These are phyloP conservation scores for Ceyx erithaca DNA, from an alignment of 2,797 vertebrate species.

Conservation along the genomic window DNA sequence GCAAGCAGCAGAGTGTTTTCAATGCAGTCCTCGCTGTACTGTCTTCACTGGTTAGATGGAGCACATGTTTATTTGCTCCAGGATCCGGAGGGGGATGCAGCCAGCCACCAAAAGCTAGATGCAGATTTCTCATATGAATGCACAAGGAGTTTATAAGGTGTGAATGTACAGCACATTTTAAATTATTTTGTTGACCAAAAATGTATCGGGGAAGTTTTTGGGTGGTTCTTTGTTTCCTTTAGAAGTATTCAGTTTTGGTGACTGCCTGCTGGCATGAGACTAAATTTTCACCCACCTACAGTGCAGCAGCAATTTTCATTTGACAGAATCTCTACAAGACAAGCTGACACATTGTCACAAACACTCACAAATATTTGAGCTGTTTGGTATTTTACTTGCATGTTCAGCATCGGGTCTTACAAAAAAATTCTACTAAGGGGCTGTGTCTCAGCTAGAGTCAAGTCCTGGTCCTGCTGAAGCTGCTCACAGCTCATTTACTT, in stretches of 20 bases:
- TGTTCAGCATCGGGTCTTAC: background rate
- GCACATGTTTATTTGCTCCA: fast-evolving
- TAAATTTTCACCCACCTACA: background rate
- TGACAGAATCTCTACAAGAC: background rate
- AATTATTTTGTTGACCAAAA: background rate
- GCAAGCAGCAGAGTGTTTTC: background rate
- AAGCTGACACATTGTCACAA: constrained; percentile 13
- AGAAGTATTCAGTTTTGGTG: background rate
- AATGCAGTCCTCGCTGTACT: background rate
- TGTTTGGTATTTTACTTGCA: background rate
- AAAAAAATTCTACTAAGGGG: background rate
- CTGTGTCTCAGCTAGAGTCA: background rate
- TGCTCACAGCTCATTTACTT: background rate
- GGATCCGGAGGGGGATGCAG: background rate
- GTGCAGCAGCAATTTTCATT: background rate
- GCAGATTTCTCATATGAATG: background rate
- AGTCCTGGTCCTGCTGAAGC: background rate
- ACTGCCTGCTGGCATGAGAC: background rate
- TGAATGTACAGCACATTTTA: background rate
- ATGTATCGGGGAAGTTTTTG: background rate
- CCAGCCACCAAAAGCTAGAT: background rate
- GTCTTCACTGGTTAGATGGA: background rate
- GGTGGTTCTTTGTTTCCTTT: background rate
- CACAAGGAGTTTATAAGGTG: background rate
- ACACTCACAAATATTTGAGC: constrained; percentile 8